Percentiles rank a stretch among this genome's conserved stretches.
These are phyloP conservation scores for Channa argus DNA, from an alignment of 2,113 vertebrate genomes.

Conservation along the genomic window DNA sequence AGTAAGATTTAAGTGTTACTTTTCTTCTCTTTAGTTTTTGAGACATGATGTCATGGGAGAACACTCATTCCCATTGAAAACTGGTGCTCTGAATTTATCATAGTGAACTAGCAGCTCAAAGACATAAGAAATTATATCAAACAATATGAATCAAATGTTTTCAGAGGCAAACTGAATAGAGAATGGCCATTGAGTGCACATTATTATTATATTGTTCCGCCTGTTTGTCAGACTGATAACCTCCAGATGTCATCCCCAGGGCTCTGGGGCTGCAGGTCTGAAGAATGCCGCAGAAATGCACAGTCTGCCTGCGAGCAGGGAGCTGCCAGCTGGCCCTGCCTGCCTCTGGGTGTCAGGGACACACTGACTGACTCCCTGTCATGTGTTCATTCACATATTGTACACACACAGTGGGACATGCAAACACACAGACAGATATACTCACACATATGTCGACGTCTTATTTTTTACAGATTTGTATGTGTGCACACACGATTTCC, in stretches of 20 bases:
- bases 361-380: constrained; percentile 77
- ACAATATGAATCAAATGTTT: constrained; percentile 47
- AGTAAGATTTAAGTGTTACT: constrained; percentile 23
- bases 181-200: constrained; percentile 29
- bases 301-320: constrained; percentile 61
- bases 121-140: constrained; percentile 36
- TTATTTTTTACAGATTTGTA: constrained; percentile 37
- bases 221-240: constrained; percentile 77
- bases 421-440: constrained; percentile 26
- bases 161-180: constrained; percentile 44
- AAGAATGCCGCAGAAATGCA: constrained; percentile 62
- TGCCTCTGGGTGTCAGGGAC: constrained; percentile 71
- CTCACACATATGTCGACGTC: constrained; percentile 47
- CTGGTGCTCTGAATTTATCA: constrained; percentile 39
- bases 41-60: constrained; percentile 28
- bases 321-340: constrained; percentile 79
- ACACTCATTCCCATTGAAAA: constrained; percentile 18
- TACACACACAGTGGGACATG: neutral
- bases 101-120: constrained; percentile 29
- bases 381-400: constrained; percentile 29
- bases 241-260: constrained; percentile 82
- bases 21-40: constrained; percentile 29
- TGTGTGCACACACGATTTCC: constrained; percentile 44
- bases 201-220: constrained; percentile 59
- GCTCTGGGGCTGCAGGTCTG: constrained; percentile 52